Base-by-base conservation (phyloP, 2,888 invertebrate genomes). In the Tachystola acroxantha region DNA sequence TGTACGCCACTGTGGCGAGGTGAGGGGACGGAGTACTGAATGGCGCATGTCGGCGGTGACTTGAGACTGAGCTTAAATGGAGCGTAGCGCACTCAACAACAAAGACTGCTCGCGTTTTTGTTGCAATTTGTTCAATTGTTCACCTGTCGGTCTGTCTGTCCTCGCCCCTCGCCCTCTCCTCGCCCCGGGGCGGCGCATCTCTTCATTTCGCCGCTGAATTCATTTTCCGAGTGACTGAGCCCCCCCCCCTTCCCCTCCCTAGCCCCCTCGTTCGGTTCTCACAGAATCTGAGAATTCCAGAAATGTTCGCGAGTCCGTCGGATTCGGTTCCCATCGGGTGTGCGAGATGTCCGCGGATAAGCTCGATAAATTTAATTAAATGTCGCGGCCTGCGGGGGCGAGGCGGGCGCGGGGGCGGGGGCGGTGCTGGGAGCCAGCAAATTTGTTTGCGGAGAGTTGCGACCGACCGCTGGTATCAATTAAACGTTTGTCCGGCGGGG, bases 351-450 rank as follows among this genome's bases (percentile, higher is more conserved):
- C 63, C 56, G 61, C 53, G 67, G 84, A 82, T 84, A 79, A 79
- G 64, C 58, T 53, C 73, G 78, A 82, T 85, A 80, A 80, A 82
- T 85, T 81, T 80, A 85, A 82, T 84, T 73, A 82, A 81, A 76
- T 57, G 67, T 75, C 67, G 64, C 40, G 11, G 12, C 13, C n/a
- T 13, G n/a, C 27, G 34, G 14, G 33, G 25, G 25, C 40, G 40
- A 38, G 37, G 34, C 32, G 47, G 34, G 43, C 34, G 42, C 36
- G 36, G 45, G 45, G 46, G 45, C 46, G 41, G 38, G 36, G 50
- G 45, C 36, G 27, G 45, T 24, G 36, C 28, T n/a, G 37, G 45
- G 43, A 37, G 50, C 57, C 61, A 60, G 73, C 74, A 74, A 79
- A 81, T 81, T 77, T 72, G 82, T 78, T 76, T 9, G 27, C 10